Conservation (phyloP, 2,113 vertebrate genomes). For the Regulus satrapa region DNA sequence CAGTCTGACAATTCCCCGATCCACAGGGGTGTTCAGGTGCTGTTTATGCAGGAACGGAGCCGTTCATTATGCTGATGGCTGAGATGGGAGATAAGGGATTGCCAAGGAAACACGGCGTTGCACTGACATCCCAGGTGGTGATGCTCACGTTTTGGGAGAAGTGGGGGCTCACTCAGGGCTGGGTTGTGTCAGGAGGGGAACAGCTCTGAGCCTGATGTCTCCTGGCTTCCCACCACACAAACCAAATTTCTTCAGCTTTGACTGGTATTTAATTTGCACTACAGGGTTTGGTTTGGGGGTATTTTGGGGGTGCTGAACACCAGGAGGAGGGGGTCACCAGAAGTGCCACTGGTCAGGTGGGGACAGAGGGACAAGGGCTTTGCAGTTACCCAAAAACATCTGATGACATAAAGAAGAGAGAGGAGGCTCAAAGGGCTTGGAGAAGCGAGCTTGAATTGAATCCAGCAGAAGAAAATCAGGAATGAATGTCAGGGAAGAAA, state of each 20-base stretch:
- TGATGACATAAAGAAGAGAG: neutral
- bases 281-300: neutral
- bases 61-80: neutral
- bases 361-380: neutral
- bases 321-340: neutral
- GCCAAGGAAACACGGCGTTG: neutral
- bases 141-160: neutral
- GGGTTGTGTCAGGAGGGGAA: rapidly evolving
- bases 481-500: neutral
- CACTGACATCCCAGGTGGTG: neutral
- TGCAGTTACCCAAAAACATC: neutral
- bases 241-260: neutral
- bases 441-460: neutral
- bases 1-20: neutral
- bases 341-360: rapidly evolving
- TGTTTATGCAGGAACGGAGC: conserved; percentile 5
- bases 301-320: neutral
- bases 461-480: neutral
- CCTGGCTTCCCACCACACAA: neutral
- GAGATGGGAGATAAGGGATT: conserved; percentile 10
- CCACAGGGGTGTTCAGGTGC: conserved; percentile 5
- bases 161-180: neutral
- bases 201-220: neutral
- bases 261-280: neutral
- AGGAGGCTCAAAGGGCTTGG: neutral